phyloP scores from a whole-genome alignment of 2,888 invertebrate genomes.

The Acanthosepion esculentum region DNA sequence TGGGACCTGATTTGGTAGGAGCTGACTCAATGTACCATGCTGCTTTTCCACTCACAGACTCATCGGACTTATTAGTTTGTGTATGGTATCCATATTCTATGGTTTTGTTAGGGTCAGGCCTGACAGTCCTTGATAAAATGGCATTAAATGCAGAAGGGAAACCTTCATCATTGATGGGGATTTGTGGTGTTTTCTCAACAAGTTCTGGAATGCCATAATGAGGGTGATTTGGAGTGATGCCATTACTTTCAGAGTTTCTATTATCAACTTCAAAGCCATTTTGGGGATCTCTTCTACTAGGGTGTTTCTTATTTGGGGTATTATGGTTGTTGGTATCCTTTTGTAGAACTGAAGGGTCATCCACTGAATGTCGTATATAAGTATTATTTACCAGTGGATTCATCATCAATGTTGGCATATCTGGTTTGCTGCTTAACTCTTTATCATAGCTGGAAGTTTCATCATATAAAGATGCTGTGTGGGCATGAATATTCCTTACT shows the following conservation, averaged over 20 bases:
- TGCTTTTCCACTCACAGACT: slow-evolving; percentile 56
- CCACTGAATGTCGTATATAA: not conserved
- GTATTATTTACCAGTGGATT: slow-evolving; percentile 10
- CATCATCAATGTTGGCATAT: not conserved
- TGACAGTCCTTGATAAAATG: slow-evolving; percentile 35
- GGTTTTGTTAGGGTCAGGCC: slow-evolving; percentile 13
- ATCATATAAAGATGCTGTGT: not conserved
- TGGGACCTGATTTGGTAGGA: slow-evolving; percentile 60
- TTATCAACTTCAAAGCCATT: not conserved
- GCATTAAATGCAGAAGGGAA: slow-evolving; percentile 40
- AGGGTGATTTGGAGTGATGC: not conserved
- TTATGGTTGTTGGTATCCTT: not conserved
- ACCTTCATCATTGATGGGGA: not conserved
- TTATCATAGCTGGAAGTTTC: not conserved
- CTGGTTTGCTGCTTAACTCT: not conserved
- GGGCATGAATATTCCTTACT: not conserved
- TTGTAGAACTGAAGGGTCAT: slow-evolving; percentile 23
- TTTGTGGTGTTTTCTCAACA: slow-evolving; percentile 35
- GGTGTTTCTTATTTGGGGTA: not conserved
- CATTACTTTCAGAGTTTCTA: not conserved
- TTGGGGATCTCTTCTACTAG: not conserved
- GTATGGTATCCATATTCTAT: slow-evolving; percentile 37
- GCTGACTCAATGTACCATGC: slow-evolving; percentile 64
- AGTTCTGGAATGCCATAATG: slow-evolving; percentile 42
- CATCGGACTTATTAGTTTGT: not conserved